A percentile compares a stretch with the other conserved stretches of the same genome.
Conservation (phyloP, 2,888 invertebrate genomes). For the Piscicola geometra region DNA sequence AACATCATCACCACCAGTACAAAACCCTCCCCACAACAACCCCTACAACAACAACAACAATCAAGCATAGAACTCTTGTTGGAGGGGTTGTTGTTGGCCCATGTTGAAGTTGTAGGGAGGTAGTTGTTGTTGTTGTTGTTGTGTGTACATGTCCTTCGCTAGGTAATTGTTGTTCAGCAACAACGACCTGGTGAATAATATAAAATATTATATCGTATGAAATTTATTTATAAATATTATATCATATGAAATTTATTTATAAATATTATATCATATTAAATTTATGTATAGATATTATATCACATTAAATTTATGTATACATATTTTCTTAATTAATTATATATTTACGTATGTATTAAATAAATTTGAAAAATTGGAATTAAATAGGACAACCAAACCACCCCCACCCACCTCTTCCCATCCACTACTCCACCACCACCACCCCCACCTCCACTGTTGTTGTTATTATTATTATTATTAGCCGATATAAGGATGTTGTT, state of each 20-base stretch:
- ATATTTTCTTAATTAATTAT: background rate
- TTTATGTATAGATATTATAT: too few species aligned
- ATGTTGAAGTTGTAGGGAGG: background rate
- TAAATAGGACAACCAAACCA: too few species aligned
- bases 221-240: too few species aligned
- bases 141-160: background rate
- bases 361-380: too few species aligned
- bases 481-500: background rate
- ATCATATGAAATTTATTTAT: too few species aligned
- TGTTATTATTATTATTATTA: background rate
- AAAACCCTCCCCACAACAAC: background rate
- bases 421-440: background rate
- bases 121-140: background rate
- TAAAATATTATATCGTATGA: too few species aligned
- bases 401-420: background rate
- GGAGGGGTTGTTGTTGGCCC: constrained; percentile 12
- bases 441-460: background rate
- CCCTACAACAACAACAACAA: constrained; percentile 3
- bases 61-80: constrained; percentile 33
- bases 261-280: too few species aligned
- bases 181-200: constrained; percentile 23
- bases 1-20: background rate
- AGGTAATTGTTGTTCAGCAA: constrained; percentile 12
- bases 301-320: background rate
- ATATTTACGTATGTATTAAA: background rate